A percentile compares a stretch with the other conserved stretches of the same genome.
These are phyloP conservation scores for Phenganax stokvisi DNA, from an alignment of 92 coral and sea anemone species.

Conservation along the genomic window DNA sequence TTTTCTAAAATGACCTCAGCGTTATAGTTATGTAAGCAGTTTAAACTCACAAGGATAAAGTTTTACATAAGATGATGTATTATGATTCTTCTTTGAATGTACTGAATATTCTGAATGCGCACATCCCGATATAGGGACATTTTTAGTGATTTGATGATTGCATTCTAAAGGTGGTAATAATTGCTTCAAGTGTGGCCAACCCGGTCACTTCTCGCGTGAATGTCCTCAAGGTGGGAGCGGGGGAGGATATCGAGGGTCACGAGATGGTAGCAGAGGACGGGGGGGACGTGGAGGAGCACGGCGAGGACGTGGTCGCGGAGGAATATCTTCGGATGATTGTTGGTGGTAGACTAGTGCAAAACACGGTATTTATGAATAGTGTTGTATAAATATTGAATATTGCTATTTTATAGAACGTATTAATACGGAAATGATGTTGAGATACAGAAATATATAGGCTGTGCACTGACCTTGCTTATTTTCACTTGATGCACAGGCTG, in stretches of 20 bases:
- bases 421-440: too few species aligned
- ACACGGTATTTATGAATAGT: background rate
- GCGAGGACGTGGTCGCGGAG: conserved; percentile 52
- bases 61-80: too few species aligned
- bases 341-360: background rate
- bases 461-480: too few species aligned
- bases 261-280: conserved; percentile 56
- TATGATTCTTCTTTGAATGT: too few species aligned
- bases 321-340: background rate
- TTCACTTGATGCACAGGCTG: too few species aligned
- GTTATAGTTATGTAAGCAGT: too few species aligned
- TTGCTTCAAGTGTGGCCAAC: conserved; percentile 89
- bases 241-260: conserved; percentile 56
- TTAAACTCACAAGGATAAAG: too few species aligned
- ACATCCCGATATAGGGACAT: background rate
- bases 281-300: conserved; percentile 68
- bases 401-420: too few species aligned
- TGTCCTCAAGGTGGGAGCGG: conserved; percentile 80
- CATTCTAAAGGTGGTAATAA: conserved; percentile 68
- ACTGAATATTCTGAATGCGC: too few species aligned
- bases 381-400: background rate
- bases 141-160: background rate
- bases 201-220: conserved; percentile 91
- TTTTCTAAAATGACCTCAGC: too few species aligned
- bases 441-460: too few species aligned